Conservation (phyloP, 1,140 invertebrate species). For the Archegozetes longisetosus region DNA sequence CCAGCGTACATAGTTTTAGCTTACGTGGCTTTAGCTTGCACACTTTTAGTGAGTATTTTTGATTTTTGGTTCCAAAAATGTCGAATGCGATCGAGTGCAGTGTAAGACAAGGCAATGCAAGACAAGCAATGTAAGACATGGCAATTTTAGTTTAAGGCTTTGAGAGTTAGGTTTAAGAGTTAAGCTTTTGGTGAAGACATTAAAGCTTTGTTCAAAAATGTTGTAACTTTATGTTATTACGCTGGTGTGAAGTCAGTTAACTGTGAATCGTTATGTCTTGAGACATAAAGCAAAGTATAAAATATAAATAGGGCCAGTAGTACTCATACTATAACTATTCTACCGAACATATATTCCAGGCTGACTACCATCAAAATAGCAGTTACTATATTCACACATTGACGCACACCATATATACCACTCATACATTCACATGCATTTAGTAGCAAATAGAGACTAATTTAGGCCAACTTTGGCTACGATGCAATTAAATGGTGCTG, state of each 20-base stretch:
- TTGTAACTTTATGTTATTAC: not conserved
- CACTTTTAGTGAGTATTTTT: too few relatives aligned
- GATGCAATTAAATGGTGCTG: not conserved
- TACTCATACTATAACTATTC: not conserved
- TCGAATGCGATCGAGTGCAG: too few relatives aligned
- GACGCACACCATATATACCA: not conserved
- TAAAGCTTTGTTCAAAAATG: too few relatives aligned
- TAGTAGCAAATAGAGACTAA: not conserved
- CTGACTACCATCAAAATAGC: not conserved
- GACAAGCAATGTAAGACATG: too few relatives aligned
- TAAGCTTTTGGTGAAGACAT: too few relatives aligned
- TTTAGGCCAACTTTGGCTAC: not conserved
- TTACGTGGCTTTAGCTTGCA: too few relatives aligned
- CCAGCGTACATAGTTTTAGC: too few relatives aligned
- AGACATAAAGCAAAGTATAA: not conserved
- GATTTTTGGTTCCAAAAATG: too few relatives aligned
- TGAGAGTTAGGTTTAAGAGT: too few relatives aligned
- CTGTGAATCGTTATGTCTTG: not conserved
- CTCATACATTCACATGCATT: not conserved
- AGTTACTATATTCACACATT: not conserved
- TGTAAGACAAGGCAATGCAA: too few relatives aligned
- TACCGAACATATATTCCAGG: too few relatives aligned
- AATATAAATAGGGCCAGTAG: not conserved
- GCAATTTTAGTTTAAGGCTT: too few relatives aligned
- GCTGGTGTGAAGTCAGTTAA: not conserved